phyloP scores from a whole-genome alignment of 2,888 invertebrate species.

The Alsophila aescularia region DNA sequence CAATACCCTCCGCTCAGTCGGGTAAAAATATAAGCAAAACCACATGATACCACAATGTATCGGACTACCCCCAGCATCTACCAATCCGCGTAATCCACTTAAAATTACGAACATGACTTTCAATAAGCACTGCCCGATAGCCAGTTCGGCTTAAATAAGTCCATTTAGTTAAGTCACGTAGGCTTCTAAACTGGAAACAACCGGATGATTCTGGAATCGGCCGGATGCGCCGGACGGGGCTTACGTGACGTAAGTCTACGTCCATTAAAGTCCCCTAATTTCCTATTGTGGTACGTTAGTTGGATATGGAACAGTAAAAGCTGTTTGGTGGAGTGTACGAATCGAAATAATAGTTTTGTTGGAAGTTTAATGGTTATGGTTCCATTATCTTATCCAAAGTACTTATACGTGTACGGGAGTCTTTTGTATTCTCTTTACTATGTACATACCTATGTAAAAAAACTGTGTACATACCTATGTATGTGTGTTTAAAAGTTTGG shows the following conservation, averaged over 20 bases:
- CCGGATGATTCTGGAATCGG: conserved; percentile 37
- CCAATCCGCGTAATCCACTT: conserved; percentile 20
- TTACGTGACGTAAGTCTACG: conserved; percentile 28
- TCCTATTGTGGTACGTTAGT: conserved; percentile 24
- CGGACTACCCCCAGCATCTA: neutral
- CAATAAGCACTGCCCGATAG: conserved; percentile 20
- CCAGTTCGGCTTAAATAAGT: conserved; percentile 35
- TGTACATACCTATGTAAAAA: no score
- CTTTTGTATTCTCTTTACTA: neutral
- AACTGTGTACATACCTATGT: no score
- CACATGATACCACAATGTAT: neutral
- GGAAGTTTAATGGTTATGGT: neutral
- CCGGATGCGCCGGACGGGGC: conserved; percentile 29
- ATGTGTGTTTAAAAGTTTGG: no score
- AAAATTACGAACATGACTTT: conserved; percentile 25
- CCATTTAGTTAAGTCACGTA: conserved; percentile 55
- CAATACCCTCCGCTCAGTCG: no score
- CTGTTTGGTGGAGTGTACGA: conserved; percentile 5
- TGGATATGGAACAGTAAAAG: conserved; percentile 6
- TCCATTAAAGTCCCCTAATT: conserved; percentile 27
- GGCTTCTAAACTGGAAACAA: conserved; percentile 50
- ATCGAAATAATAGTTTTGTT: conserved; percentile 15
- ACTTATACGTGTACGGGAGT: no score
- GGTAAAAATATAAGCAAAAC: neutral
- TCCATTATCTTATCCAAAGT: neutral